phyloP scores from a whole-genome alignment of 2,888 invertebrate species.

The Alviniconcha strummeri region DNA sequence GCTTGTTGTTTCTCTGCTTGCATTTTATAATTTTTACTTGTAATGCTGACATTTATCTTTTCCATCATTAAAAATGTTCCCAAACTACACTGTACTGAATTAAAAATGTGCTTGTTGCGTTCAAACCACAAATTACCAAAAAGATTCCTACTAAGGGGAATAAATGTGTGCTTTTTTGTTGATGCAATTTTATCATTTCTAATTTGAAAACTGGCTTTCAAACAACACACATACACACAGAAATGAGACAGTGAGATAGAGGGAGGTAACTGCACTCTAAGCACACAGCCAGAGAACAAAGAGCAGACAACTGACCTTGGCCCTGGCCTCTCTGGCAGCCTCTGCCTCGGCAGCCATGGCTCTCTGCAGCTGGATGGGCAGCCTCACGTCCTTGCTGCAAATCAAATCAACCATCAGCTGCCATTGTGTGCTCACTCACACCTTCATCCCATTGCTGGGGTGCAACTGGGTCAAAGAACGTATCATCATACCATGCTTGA shows the following conservation, averaged over 20 bases:
- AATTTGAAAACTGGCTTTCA: neutral
- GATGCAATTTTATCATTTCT: neutral
- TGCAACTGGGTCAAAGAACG: no score
- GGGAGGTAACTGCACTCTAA: neutral
- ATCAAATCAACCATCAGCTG: neutral
- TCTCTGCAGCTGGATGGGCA: constrained; percentile 69
- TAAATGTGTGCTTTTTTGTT: neutral
- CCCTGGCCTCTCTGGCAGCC: constrained; percentile 68
- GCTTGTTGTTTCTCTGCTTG: neutral
- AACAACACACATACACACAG: neutral
- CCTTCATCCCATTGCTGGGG: no score
- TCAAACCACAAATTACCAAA: neutral
- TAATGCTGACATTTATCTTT: neutral
- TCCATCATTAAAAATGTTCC: neutral
- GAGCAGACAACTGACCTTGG: constrained; percentile 49
- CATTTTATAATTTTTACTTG: neutral
- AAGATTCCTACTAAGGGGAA: neutral
- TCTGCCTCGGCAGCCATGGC: constrained; percentile 72
- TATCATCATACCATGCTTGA: no score
- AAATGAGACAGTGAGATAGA: neutral
- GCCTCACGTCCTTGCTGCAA: constrained; percentile 67
- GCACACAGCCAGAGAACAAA: neutral
- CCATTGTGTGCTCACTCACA: no score
- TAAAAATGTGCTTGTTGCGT: neutral
- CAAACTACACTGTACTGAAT: neutral